These are phyloP conservation scores for Tinamus major DNA, from an alignment of 2,797 vertebrate species.

Conservation along the genomic window DNA sequence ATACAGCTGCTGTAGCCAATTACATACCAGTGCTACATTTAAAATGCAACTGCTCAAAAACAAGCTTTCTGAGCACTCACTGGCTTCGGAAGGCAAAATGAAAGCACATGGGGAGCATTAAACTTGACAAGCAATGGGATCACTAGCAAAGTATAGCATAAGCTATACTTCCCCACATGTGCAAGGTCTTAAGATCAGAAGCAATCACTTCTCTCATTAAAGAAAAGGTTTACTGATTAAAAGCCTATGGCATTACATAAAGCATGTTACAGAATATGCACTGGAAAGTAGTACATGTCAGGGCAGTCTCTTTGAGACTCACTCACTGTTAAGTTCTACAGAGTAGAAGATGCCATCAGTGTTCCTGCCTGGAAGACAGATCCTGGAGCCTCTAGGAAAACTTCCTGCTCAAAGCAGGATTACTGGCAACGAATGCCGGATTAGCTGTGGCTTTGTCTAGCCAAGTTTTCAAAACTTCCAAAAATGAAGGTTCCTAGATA, in stretches of 20 bases:
- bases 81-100: conserved; percentile 12
- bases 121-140: background rate
- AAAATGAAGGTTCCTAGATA: too few species aligned
- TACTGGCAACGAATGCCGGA: background rate
- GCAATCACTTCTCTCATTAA: background rate
- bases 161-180: conserved; percentile 1
- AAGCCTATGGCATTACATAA: too few species aligned
- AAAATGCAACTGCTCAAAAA: conserved; percentile 27
- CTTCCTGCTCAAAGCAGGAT: background rate
- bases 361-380: background rate
- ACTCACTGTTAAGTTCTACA: too few species aligned
- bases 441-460: background rate
- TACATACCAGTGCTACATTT: background rate
- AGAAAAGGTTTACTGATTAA: too few species aligned
- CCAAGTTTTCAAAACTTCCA: background rate
- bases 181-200: background rate
- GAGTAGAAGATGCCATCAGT: background rate
- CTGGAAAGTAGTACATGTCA: background rate
- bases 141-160: background rate
- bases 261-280: too few species aligned
- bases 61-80: background rate
- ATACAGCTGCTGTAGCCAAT: conserved; percentile 4
- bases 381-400: background rate
- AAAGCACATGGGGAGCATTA: conserved; percentile 30
- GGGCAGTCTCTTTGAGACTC: background rate